phyloP scores from a whole-genome alignment of 30 jellyfish, hydroid and myxozoan genomes.

The Turritopsis dohrnii region DNA sequence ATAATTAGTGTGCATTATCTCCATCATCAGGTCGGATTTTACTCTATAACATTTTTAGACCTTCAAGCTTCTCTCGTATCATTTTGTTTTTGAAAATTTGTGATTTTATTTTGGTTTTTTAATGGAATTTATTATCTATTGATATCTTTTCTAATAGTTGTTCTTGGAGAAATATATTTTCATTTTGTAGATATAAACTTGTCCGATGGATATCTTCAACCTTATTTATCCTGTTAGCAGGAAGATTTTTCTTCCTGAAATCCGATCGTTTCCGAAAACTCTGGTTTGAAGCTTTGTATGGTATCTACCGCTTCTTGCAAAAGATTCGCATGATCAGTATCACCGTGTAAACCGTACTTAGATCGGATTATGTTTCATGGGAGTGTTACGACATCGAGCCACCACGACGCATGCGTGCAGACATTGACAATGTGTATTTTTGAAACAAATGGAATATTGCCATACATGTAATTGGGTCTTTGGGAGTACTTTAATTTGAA shows the following conservation, averaged over 20 bases:
- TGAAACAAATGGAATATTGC: not conserved
- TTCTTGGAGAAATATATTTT: not conserved
- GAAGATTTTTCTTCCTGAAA: slow-evolving; percentile 58
- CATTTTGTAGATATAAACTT: slow-evolving; percentile 52
- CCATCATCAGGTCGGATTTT: no score
- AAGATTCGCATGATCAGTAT: slow-evolving; percentile 16
- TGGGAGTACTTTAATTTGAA: not conserved
- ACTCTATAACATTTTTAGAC: no score
- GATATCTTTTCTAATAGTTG: no score
- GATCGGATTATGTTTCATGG: not conserved
- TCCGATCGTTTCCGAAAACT: slow-evolving; percentile 66
- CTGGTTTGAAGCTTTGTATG: slow-evolving; percentile 70
- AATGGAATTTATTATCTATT: no score
- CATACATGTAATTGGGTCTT: no score
- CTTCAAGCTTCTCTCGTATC: no score
- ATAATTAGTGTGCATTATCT: no score
- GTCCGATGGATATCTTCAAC: slow-evolving; percentile 83
- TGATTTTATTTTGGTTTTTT: no score
- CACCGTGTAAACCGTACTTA: not conserved
- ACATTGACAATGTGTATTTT: not conserved
- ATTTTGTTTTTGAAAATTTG: no score
- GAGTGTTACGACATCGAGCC: not conserved
- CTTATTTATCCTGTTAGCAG: slow-evolving; percentile 37
- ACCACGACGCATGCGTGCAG: not conserved
- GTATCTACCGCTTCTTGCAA: slow-evolving; percentile 40